These are phyloP conservation scores for Neuroscelio doddi DNA, from an alignment of 2,888 invertebrate species.

Conservation along the genomic window DNA sequence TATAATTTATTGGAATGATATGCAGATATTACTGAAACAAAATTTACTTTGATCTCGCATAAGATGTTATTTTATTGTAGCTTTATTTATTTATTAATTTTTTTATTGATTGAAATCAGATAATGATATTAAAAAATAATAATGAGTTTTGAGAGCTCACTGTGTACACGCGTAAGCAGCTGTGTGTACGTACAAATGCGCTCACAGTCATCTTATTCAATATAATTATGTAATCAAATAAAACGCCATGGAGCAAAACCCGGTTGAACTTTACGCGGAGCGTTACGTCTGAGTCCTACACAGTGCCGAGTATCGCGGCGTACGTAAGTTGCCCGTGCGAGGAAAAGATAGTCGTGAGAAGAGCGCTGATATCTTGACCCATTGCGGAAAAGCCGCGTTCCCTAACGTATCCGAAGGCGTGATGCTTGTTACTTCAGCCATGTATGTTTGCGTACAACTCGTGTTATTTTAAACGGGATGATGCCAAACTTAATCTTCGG, in stretches of 20 bases:
- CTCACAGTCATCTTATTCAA: conserved; percentile 41
- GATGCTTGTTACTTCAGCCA: neutral
- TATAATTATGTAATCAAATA: conserved; percentile 59
- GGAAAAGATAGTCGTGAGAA: conserved; percentile 51
- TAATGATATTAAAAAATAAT: too few relatives aligned
- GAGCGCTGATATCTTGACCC: conserved; percentile 29
- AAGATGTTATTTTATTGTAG: too few relatives aligned
- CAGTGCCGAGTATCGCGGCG: conserved; percentile 16
- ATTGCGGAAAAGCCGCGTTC: conserved; percentile 31
- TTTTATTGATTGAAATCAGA: too few relatives aligned
- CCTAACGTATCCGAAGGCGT: neutral
- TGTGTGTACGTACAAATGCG: conserved; percentile 24
- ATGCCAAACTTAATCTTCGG: too few relatives aligned
- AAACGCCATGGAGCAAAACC: conserved; percentile 47
- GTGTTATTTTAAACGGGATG: too few relatives aligned
- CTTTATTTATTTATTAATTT: too few relatives aligned
- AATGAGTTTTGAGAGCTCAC: too few relatives aligned
- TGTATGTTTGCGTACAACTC: too few relatives aligned
- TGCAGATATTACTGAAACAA: too few relatives aligned
- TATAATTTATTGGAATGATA: too few relatives aligned
- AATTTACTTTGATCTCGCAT: too few relatives aligned
- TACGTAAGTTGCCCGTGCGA: conserved; percentile 25
- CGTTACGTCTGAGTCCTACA: conserved; percentile 32
- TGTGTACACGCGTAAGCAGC: conserved; percentile 27
- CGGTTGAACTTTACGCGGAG: conserved; percentile 52